Percentiles rank a stretch among this genome's conserved stretches.
phyloP scores from a whole-genome alignment of 2,113 vertebrate genomes.

The Aleadryas rufinucha region DNA sequence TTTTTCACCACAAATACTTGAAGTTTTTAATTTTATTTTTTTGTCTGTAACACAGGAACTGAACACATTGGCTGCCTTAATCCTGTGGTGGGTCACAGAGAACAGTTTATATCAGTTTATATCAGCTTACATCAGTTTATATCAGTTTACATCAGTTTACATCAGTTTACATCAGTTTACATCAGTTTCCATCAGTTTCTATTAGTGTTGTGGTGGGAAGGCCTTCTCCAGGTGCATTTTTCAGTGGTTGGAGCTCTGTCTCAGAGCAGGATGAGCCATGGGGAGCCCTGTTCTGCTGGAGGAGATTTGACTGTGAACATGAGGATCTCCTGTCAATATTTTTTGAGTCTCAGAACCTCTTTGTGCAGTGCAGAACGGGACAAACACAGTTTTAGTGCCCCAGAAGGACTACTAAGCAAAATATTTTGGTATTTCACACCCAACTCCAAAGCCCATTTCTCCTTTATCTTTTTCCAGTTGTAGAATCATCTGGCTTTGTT shows the following conservation, averaged over 20 bases:
- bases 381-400: not conserved
- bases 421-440: not conserved
- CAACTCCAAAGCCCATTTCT: not conserved
- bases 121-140: not conserved
- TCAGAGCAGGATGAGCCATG: not conserved
- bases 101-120: not conserved
- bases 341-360: not conserved
- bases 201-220: not conserved
- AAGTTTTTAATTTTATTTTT: not conserved
- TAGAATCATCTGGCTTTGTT: not conserved
- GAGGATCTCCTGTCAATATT: not conserved
- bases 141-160: not conserved
- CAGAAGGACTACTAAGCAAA: not conserved
- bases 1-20: not conserved
- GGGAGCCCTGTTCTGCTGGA: not conserved
- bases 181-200: not conserved
- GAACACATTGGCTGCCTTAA: not conserved
- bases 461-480: not conserved
- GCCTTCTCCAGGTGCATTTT: not conserved
- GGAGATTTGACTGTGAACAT: not conserved
- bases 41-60: not conserved
- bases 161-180: not conserved
- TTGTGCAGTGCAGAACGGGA: not conserved
- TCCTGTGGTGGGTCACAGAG: not conserved
- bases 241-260: not conserved